Evolutionary conservation across 2,797 vertebrate genomes (phyloP), one percentile per base, ranked within the genome.

Genomic region (Tolypeutes matacus): DNA sequence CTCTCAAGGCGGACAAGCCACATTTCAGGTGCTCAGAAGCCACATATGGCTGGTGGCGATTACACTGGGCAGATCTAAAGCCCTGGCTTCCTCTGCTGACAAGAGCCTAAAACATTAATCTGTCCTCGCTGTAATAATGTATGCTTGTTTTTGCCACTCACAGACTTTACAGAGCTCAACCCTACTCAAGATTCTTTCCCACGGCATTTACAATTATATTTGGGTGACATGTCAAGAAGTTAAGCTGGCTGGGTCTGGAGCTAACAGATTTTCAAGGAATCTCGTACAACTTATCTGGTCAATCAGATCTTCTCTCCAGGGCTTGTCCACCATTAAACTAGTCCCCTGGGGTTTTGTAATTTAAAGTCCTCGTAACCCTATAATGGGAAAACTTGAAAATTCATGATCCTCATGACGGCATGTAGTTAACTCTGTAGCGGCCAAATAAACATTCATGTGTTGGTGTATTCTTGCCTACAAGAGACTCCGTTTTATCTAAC

Each of bases 171-270:
- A 85, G 65, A 60, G 62, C 56, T 89, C 36, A 62, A 70, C 62
- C 62, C 91, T 80, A 36, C 83, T 62, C 49, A 6, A 58, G 95
- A 94, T 77, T 94, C 93, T 94, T 93, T 86, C 90, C 93, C 94
- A 93, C 83, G 58, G 86, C 88, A 82, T 81, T 94, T 36, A 81
- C 81, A 56, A 94, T 89, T 85, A 80, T 70, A 70, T 72, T 77
- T 87, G 88, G 88, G 89, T 92, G 80, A 91, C 83, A 87, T 64
- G 89, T 95, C 95, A 96, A 93, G 53, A 94, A 96, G 80, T 86
- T 73, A 91, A 90, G 94, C 86, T 72, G 86, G 88, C 91, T 23
- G 49, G 80, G 87, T 29, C 81, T 53, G 14, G 65, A 93, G 77
- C 78, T 84, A 39, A 89, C 69, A 88, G 95, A 94, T 36, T 87